These are phyloP conservation scores for Eupeodes luniger DNA, from an alignment of 2,888 invertebrate species.

Conservation along the genomic window DNA sequence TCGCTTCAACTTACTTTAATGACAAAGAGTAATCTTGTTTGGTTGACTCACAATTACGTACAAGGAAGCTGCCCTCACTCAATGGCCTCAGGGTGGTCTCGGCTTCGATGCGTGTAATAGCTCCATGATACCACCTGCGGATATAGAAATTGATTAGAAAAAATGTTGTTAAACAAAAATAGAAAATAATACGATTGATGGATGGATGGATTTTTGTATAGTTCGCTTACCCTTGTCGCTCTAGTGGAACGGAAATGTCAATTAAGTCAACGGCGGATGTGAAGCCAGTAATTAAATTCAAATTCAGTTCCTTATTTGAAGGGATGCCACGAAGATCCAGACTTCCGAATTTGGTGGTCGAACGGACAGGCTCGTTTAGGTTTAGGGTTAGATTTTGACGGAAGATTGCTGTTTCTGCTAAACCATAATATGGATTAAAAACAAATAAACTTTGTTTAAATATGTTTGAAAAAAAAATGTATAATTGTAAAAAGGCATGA, in stretches of 20 bases:
- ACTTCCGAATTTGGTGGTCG: conserved; percentile 83
- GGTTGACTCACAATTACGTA: conserved; percentile 96
- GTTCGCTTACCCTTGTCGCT: conserved; percentile 92
- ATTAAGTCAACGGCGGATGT: conserved; percentile 89
- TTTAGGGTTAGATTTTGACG: conserved; percentile 91
- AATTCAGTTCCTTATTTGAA: conserved; percentile 86
- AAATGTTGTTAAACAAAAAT: conserved; percentile 18
- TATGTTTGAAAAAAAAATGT: no score
- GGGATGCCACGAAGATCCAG: conserved; percentile 84
- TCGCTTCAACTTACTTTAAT: conserved; percentile 90
- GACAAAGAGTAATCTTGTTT: conserved; percentile 97
- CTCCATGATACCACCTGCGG: conserved; percentile 96
- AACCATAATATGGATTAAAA: background rate
- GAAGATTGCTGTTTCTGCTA: conserved; percentile 86
- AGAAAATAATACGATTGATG: conserved; percentile 18
- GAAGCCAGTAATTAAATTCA: conserved; percentile 87
- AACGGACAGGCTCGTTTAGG: conserved; percentile 85
- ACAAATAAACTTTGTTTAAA: no score
- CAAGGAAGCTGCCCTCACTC: conserved; percentile 96
- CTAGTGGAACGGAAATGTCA: conserved; percentile 92
- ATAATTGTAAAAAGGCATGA: no score
- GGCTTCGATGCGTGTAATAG: conserved; percentile 95
- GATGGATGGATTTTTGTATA: conserved; percentile 2
- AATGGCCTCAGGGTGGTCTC: conserved; percentile 93
- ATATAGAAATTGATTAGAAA: conserved; percentile 60